Percentiles rank a stretch among this genome's conserved stretches.
Evolutionary conservation across 1,140 invertebrate species (phyloP).

Genomic region (Drosophila ananassae): DNA sequence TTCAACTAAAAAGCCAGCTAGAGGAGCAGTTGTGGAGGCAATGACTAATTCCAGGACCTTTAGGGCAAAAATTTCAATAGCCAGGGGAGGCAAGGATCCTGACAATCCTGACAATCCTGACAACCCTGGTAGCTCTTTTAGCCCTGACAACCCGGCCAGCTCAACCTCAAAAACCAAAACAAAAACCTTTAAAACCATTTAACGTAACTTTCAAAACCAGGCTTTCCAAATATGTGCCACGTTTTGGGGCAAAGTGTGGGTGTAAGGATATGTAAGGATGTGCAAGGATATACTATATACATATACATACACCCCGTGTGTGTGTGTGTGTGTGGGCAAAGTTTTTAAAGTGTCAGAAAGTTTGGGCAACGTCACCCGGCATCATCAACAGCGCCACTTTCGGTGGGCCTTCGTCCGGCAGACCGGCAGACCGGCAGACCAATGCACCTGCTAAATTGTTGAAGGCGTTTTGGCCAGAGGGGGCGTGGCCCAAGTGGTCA

Average conservation of each 20-base stretch:
- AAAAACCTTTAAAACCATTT: conserved; percentile 65
- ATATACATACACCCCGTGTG: not conserved
- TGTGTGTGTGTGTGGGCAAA: conserved; percentile 39
- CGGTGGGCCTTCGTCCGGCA: not conserved
- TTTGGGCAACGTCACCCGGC: conserved; percentile 58
- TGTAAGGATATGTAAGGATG: not conserved
- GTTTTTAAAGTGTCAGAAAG: conserved; percentile 72
- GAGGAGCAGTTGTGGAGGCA: not conserved
- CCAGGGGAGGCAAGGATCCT: not conserved
- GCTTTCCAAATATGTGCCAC: conserved; percentile 22
- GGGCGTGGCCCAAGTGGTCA: not conserved
- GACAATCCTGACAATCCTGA: too few species aligned
- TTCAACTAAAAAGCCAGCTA: conserved; percentile 1
- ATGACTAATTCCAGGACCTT: conserved; percentile 7
- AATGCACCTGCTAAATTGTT: conserved; percentile 5
- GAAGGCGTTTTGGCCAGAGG: conserved; percentile 4
- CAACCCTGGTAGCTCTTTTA: too few species aligned
- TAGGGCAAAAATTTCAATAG: conserved; percentile 12
- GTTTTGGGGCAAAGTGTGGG: not conserved
- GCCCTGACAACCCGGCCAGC: too few species aligned
- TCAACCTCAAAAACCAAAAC: conserved; percentile 33
- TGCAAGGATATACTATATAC: conserved; percentile 1
- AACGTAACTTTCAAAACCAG: conserved; percentile 63
- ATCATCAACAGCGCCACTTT: conserved; percentile 62
- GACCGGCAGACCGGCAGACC: conserved; percentile 9